phyloP scores from a whole-genome alignment of 2,888 invertebrate species.

The Colostygia pectinataria region DNA sequence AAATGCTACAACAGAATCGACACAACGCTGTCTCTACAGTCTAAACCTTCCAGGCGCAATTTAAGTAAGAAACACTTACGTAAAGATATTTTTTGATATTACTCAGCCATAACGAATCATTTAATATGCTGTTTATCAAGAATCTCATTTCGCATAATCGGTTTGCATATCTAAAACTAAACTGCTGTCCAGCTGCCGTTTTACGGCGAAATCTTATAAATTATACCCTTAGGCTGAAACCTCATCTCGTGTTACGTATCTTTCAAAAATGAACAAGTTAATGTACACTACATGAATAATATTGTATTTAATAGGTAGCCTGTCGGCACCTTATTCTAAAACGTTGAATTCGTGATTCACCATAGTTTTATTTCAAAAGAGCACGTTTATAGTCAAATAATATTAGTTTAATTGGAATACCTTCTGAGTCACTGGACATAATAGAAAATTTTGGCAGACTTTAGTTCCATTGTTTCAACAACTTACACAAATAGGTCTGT shows the following conservation, averaged over 20 bases:
- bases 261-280: constrained; percentile 52
- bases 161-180: constrained; percentile 60
- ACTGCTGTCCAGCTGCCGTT: constrained; percentile 71
- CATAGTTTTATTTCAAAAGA: neutral
- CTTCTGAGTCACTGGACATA: too few species aligned
- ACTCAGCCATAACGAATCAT: constrained; percentile 56
- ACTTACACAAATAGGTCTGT: too few species aligned
- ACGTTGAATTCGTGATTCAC: neutral
- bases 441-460: too few species aligned
- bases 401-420: too few species aligned
- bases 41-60: neutral
- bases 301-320: constrained; percentile 21
- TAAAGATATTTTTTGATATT: constrained; percentile 27
- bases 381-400: too few species aligned
- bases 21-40: too few species aligned
- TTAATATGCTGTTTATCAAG: constrained; percentile 74
- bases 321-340: constrained; percentile 10
- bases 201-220: constrained; percentile 65
- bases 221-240: constrained; percentile 69
- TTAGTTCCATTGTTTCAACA: too few species aligned
- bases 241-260: constrained; percentile 63
- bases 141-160: constrained; percentile 73
- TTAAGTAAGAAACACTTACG: neutral
- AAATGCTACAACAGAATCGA: too few species aligned
- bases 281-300: constrained; percentile 38